phyloP scores from a whole-genome alignment of 1,140 invertebrate genomes.

The Frieseomelitta varia region DNA sequence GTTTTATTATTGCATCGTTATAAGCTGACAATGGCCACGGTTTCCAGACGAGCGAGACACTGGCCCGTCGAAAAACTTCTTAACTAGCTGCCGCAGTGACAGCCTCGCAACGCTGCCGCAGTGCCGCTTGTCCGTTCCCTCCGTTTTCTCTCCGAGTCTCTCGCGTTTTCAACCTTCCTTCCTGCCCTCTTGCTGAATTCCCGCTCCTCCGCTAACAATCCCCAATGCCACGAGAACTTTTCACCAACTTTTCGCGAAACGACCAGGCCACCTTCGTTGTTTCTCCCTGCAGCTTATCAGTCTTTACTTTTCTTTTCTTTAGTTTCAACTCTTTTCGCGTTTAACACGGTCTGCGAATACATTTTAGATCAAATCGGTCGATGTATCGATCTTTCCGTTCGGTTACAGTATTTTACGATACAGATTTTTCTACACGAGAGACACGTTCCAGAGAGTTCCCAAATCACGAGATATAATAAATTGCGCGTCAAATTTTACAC shows the following conservation, averaged over 20 bases:
- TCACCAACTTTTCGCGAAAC: too few relatives aligned
- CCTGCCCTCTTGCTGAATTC: slow-evolving; percentile 9
- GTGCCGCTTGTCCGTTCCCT: slow-evolving; percentile 1
- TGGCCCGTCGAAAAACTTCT: slow-evolving; percentile 62
- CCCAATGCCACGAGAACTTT: not conserved
- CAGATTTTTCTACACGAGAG: not conserved
- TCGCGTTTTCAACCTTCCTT: slow-evolving; percentile 2
- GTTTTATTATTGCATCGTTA: slow-evolving; percentile 69
- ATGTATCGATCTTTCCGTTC: not conserved
- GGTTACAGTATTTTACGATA: not conserved
- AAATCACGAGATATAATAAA: not conserved
- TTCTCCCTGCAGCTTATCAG: not conserved
- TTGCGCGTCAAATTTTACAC: not conserved
- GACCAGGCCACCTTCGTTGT: not conserved
- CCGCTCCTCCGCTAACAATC: slow-evolving; percentile 18
- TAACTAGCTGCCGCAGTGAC: slow-evolving; percentile 57
- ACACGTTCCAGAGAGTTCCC: not conserved
- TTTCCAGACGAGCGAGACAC: slow-evolving; percentile 50
- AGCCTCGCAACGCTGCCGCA: slow-evolving; percentile 1
- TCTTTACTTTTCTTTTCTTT: not conserved
- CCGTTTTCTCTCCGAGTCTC: not conserved
- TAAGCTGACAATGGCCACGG: slow-evolving; percentile 64
- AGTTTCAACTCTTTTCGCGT: too few relatives aligned
- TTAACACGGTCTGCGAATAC: not conserved
- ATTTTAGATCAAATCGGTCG: not conserved